Evolutionary conservation across 1,140 invertebrate species (phyloP), one percentile per base, ranked within the genome.

Genomic region (Carposina sasakii): DNA sequence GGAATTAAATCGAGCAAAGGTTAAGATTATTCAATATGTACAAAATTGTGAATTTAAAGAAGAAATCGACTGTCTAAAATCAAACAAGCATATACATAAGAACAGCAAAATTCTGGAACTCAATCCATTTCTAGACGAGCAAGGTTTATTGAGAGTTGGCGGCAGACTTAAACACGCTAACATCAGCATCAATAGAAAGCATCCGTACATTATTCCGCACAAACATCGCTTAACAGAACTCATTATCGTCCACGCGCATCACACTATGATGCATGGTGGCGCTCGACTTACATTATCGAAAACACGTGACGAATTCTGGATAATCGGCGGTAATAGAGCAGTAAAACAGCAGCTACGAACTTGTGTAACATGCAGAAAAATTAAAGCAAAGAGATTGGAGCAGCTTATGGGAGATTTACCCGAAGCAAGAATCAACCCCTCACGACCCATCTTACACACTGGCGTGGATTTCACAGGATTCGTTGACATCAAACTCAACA

Each of bases 401-500:
- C 67, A 63, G 20, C 3, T 59, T 6, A 71, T 75, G 60, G 66
- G 59, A 1, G 48, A 71, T 10, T 43, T 78, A 13, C 73, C 73
- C 3, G 10, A 10, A 15, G 26, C 45, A 21, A 10, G 54, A 13
- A 34, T 41, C 0, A 50, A 54, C 12, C 22, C 47, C 13, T 16
- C 33, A 6, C 8, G 31, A 33, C 59, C 67, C 1, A 71, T 77
- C 21, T 50, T 45, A 0, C 57, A 63, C 28, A 56, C 48, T 2
- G 71, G 71, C 0, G 22, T 74, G 0, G 70, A 77, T 40, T 75
- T 63, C 43, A 71, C 69, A 17, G 71, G 67, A 2, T 60, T 61
- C 2, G 48, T 76, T 6, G 41, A 50, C 8, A 44, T 58, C 4
- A 22, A 42, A 17, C 44, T 67, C 0, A 63, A 41, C 5, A 59